A percentile compares a stretch with the other conserved stretches of the same genome.
Evolutionary conservation across 2,888 invertebrate species (phyloP).

Genomic region (Aelia acuminata): DNA sequence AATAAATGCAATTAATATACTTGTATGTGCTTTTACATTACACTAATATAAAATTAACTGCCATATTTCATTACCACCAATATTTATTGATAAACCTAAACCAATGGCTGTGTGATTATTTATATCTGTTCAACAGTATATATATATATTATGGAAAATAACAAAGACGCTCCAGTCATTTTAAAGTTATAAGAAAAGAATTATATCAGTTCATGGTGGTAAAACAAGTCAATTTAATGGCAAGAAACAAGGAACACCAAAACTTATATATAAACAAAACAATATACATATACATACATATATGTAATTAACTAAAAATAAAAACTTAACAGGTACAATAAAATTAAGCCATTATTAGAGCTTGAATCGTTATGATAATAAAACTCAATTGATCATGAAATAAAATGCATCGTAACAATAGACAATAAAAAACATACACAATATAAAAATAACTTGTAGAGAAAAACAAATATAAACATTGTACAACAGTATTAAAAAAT

Average conservation of each 20-base stretch:
- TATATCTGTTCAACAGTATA: background rate
- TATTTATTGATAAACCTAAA: background rate
- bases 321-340: conserved; percentile 27
- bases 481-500: conserved; percentile 24
- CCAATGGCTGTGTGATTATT: background rate
- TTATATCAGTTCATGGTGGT: background rate
- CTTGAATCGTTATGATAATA: background rate
- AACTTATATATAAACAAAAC: background rate
- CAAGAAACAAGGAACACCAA: conserved; percentile 36
- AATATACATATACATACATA: background rate
- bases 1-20: conserved; percentile 46
- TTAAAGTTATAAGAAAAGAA: background rate
- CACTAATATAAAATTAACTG: conserved; percentile 25
- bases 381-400: background rate
- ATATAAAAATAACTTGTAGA: conserved; percentile 29
- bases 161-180: background rate
- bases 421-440: background rate
- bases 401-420: background rate
- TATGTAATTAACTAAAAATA: too few species aligned
- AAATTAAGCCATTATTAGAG: background rate
- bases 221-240: conserved; percentile 32
- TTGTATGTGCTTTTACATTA: conserved; percentile 36
- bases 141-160: background rate
- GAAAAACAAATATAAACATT: background rate
- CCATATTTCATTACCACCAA: conserved; percentile 1